A percentile compares a stretch with the other conserved stretches of the same genome.
Conservation (phyloP, 2,888 invertebrate genomes). For the Coremacera marginata region DNA sequence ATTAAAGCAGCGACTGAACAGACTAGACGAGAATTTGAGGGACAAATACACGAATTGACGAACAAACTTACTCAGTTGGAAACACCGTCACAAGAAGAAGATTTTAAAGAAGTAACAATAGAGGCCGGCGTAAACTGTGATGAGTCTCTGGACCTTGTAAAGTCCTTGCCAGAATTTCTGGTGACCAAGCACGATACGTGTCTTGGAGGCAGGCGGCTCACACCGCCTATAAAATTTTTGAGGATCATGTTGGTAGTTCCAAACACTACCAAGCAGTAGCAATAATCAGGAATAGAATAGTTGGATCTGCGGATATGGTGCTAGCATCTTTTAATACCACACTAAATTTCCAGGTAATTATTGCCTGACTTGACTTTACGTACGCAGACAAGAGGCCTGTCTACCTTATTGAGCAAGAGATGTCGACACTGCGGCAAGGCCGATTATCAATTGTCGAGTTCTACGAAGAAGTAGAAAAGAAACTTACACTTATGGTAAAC, state of each 20-base stretch:
- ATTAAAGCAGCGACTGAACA: too few relatives aligned
- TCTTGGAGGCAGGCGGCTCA: constrained; percentile 38
- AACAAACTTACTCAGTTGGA: too few relatives aligned
- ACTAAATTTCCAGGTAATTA: constrained; percentile 38
- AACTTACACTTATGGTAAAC: too few relatives aligned
- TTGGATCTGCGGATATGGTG: constrained; percentile 26
- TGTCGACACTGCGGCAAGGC: too few relatives aligned
- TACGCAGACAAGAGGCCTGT: constrained; percentile 27
- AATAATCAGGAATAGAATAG: constrained; percentile 36
- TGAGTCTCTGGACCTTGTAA: background rate
- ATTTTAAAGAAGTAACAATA: background rate
- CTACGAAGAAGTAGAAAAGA: too few relatives aligned
- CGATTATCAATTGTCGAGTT: too few relatives aligned
- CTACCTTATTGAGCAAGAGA: constrained; percentile 44
- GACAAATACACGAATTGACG: too few relatives aligned
- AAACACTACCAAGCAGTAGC: constrained; percentile 31
- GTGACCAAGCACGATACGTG: constrained; percentile 9
- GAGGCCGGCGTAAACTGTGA: background rate
- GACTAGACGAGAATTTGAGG: too few relatives aligned
- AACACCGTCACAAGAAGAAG: too few relatives aligned
- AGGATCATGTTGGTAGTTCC: constrained; percentile 9
- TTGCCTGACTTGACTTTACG: constrained; percentile 30
- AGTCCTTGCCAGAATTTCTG: constrained; percentile 5
- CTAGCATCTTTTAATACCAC: constrained; percentile 35
- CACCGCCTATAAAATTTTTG: constrained; percentile 36